Evolutionary conservation across 2,113 vertebrate species (phyloP), one percentile per base, ranked within the genome.

Genomic region (Paraplagusia blochii): DNA sequence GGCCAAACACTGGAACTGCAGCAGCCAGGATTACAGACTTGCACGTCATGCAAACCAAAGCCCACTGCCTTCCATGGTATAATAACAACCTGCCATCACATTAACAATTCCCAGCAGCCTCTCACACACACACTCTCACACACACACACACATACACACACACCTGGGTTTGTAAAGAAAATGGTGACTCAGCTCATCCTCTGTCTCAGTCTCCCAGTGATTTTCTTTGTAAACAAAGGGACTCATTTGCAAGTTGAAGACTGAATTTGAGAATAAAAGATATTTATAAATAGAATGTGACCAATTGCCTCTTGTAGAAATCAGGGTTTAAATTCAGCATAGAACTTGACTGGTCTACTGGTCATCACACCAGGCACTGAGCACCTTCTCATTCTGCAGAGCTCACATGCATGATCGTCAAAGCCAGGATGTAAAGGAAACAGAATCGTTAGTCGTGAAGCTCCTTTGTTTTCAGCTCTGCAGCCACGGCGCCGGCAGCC

Each of bases 381-480:
- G 55, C 33, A n/a, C 8, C 22, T 52, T 43, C 35, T 29, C 61
- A 58, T 66, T 69, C 34, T 63, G 18, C 40, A 11, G 48, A 74
- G 18, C 77, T 47, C 53, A 56, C 85, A 87, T 89, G 89, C 87
- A 74, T 76, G 53, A 56, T 77, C 56, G 58, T 42, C 43, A 71
- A 52, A 76, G 75, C 75, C 75, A 74, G 72, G 64, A 78, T 57
- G 76, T 34, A 10, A 1, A 64, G 13, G 72, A 48, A 5, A 29
- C 22, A 53, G 46, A 47, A 66, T 57, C 45, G 74, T 84, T 87
- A 83, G 79, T 83, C 57, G 29, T 65, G 52, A 29, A 29, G 22
- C 22, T 29, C 22, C 6, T 53, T 42, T 58, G 35, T 15, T 36
- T 10, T 5, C 0, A 66, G 66, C 69, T 62, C 44, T 61, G 55